Conservation (phyloP, 2,113 vertebrate species). For the Struthidea cinerea region DNA sequence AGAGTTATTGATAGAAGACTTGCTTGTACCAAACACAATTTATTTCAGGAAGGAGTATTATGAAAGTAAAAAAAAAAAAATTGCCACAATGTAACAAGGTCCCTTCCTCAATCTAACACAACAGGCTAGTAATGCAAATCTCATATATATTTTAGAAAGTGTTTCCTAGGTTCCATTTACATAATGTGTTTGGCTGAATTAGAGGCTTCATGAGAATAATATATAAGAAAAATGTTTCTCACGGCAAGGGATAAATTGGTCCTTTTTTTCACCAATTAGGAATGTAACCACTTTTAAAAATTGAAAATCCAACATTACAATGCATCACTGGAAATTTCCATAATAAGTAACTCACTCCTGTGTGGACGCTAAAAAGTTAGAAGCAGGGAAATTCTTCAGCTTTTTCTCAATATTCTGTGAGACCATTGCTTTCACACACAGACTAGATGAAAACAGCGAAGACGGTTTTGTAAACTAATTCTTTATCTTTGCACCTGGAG, state of each 20-base stretch:
- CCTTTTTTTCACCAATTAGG: conserved; percentile 26
- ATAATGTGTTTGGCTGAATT: conserved; percentile 16
- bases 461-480: too few species aligned
- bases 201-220: conserved; percentile 25
- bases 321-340: neutral
- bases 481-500: too few species aligned
- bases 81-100: neutral
- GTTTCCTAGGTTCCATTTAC: conserved; percentile 22
- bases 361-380: too few species aligned
- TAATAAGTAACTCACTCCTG: neutral
- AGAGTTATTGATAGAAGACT: neutral
- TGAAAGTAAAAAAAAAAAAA: neutral
- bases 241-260: conserved; percentile 31
- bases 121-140: neutral
- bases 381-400: too few species aligned
- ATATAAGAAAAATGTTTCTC: conserved; percentile 6
- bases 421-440: too few species aligned
- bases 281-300: conserved; percentile 23
- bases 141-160: conserved; percentile 6
- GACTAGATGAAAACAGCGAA: too few species aligned
- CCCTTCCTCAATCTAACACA: neutral
- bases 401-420: too few species aligned
- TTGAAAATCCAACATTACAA: conserved; percentile 14
- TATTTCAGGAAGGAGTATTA: neutral
- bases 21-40: neutral